Evolutionary conservation across 2,888 invertebrate species (phyloP), one percentile per base, ranked within the genome.

Genomic region (Minunthozetes semirufus): DNA sequence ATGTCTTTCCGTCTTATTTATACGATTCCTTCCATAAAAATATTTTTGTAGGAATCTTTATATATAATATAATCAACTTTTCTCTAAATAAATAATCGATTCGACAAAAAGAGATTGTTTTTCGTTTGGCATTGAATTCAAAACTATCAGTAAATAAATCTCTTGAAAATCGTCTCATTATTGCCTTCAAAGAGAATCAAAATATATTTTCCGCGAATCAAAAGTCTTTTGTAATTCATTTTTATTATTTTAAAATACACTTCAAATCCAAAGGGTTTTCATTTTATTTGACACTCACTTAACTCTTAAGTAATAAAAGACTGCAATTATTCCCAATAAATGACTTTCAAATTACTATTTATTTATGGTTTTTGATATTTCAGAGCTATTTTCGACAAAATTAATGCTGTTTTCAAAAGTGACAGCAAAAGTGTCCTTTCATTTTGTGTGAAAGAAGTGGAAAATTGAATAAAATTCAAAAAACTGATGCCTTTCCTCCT

Each of bases 111-210:
- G 53, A 19, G n/a, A 53, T 53, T 53, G 53, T 53, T 53, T 53
- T 53, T 53, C 19, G n/a, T 53, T n/a, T 6, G 8, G 19, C 8
- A 53, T 48, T 48, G 48, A 48, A 48, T 48, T 13, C 13, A 4
- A 53, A 53, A 53, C 53, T 53, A 53, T 53, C 53, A 19, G 53
- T 19, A 19, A 53, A 53, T 53, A 53, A 53, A 53, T 53, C 53
- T 53, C n/a, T 19, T 5, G 9, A 19, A 33, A 53, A 53, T n/a
- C 19, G 53, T 19, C n/a, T 53, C 53, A 53, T 53, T 53, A 19
- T 53, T 53, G 4, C 19, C n/a, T 19, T 53, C 48, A 19, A 53
- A 53, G n/a, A n/a, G 8, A 53, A 53, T 53, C n/a, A 53, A n/a
- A 53, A 53, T n/a, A n/a, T n/a, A n/a, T n/a, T n/a, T n/a, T n/a